Base-by-base conservation (phyloP, 2,113 vertebrate species). In the Xenotilapia longispinis region DNA sequence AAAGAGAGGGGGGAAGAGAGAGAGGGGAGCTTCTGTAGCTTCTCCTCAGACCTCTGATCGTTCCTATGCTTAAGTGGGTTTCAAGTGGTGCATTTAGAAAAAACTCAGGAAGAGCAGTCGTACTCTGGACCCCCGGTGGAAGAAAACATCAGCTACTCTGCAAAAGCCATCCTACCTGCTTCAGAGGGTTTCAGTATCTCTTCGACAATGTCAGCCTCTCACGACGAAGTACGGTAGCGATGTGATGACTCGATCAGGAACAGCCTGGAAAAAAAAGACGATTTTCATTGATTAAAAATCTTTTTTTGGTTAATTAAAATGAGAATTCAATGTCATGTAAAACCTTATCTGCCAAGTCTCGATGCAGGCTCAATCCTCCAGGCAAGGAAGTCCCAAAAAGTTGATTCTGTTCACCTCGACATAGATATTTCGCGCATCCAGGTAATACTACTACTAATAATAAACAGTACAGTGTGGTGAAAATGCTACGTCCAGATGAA, bases 381-480 rank as follows among this genome's bases (percentile, higher is more conserved):
- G 31, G 58, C 58, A 63, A n/a, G 17, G 58, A 63, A 11, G 31
- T 36, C 31, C 60, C 60, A 38, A n/a, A 65, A 38, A n/a, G 60
- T n/a, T 2, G 10, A 36, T n/a, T 65, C 58, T 63, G 9, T n/a
- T 63, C 31, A 63, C 0, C 1, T 63, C 9, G 17, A 65, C 19
- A n/a, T 65, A 7, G 31, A 65, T 2, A 36, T 36, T 65, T 65
- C 0, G 0, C 0, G 1, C 60, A 65, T 1, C 6, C 6, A 63
- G 58, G 2, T 19, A 63, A 0, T 31, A 12, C 2, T 23, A 23
- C 0, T 13, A 55, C 1, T 55, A 33, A 2, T 7, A 63, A 36
- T 63, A 63, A 2, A 36, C 0, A 36, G 31, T n/a, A n/a, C 31
- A n/a, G 3, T 63, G 9, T 63, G 31, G 58, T 63, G 31, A 63